Evolutionary conservation across 2,888 invertebrate genomes (phyloP), one percentile per base, ranked within the genome.

Genomic region (Drosophila borealis): DNA sequence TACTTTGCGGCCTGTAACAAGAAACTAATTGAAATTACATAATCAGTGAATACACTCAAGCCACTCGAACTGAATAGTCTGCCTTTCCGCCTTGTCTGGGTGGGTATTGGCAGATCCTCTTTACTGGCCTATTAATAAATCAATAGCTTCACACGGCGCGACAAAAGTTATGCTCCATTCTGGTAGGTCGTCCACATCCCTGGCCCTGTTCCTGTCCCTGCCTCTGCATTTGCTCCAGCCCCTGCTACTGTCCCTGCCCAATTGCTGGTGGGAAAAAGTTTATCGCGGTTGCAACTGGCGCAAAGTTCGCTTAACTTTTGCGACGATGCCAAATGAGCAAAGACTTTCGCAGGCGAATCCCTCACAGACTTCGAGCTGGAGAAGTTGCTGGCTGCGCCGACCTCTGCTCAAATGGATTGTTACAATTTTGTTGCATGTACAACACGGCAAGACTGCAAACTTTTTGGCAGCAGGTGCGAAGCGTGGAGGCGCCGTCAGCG

Each of bases 251-350:
- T 39, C 14, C 13, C 13, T 36, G 34, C 34, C 11, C 19, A 19
- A 29, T 34, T 11, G 37, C n/a, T 41, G 42, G n/a, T 25, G 37
- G 34, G 54, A 8, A 82, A 85, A 82, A 82, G 64, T 82, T 82
- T 82, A 61, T 76, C 55, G 81, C 86, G 82, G 86, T 79, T 68
- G 74, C 86, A 88, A 82, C 67, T 75, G 82, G 67, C 74, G 81
- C 61, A 83, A 87, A 81, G 84, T 81, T 81, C 59, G 68, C 63
- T 56, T 67, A 87, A 81, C 81, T 81, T 81, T 87, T 51, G 64
- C 63, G 65, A 57, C 70, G 59, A 50, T 56, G 62, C 61, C 60
- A 81, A 81, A 81, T 81, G 88, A 84, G 85, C 81, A 84, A 70
- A 48, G 67, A 64, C 29, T 57, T 73, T 53, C 39, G 59, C 37